Evolutionary conservation across 2,113 vertebrate genomes (phyloP).

Genomic region (Crotophaga sulcirostris): DNA sequence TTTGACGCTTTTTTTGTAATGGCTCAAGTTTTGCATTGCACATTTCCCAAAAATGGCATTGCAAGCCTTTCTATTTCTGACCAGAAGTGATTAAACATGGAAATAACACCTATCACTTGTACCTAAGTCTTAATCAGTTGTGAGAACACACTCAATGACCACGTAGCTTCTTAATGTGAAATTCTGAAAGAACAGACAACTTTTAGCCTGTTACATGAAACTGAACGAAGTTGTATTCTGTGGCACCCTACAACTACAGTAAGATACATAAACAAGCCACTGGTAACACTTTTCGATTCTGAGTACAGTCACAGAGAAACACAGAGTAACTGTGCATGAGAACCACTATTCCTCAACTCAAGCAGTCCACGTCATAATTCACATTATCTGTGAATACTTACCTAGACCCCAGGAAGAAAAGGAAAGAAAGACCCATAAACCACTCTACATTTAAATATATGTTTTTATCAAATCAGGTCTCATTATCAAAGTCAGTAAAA

Average conservation of each 20-base stretch:
- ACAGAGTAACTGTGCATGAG: neutral
- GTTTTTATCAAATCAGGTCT: neutral
- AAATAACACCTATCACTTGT: neutral
- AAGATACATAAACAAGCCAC: neutral
- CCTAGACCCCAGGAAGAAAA: neutral
- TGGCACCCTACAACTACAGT: neutral
- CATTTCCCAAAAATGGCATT: neutral
- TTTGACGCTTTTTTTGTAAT: no score
- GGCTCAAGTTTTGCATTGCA: no score
- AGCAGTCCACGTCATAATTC: neutral
- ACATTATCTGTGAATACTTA: neutral
- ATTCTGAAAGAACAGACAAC: neutral
- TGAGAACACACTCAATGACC: neutral
- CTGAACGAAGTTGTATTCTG: neutral
- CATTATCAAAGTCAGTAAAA: neutral
- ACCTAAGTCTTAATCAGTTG: neutral
- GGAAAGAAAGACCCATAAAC: neutral
- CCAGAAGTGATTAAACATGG: neutral
- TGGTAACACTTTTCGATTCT: neutral
- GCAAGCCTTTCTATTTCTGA: neutral
- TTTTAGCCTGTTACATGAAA: neutral
- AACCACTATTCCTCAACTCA: neutral
- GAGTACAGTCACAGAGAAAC: neutral
- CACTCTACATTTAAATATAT: neutral
- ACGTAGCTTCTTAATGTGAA: neutral